Percentiles rank a stretch among this genome's conserved stretches.
Evolutionary conservation across 2,113 vertebrate species (phyloP).

Genomic region (Conger conger): DNA sequence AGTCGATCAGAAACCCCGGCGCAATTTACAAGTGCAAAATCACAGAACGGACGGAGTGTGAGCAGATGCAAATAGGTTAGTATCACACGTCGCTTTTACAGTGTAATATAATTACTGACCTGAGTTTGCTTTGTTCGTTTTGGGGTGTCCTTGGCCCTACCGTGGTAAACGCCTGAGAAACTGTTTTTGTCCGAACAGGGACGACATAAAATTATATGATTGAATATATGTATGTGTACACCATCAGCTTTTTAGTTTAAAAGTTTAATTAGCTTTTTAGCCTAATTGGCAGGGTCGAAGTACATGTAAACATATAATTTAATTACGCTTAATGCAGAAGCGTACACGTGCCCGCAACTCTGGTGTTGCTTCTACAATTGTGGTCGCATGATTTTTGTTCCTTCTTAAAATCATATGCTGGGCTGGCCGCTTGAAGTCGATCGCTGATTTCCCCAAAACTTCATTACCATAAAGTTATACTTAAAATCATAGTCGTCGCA

Average conservation of each 20-base stretch:
- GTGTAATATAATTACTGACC: background rate
- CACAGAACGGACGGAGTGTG: constrained; percentile 52
- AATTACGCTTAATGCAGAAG: background rate
- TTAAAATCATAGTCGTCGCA: background rate
- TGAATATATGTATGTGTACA: background rate
- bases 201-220: background rate
- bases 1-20: constrained; percentile 71
- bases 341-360: background rate
- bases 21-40: constrained; percentile 81
- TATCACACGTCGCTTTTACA: constrained; percentile 1
- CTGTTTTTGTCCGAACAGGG: background rate
- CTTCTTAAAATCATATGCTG: background rate
- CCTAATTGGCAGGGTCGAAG: background rate
- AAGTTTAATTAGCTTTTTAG: too few relatives aligned
- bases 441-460: background rate
- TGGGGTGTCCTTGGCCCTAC: background rate
- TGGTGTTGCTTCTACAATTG: background rate
- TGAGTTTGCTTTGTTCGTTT: background rate
- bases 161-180: background rate
- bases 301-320: background rate
- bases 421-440: background rate
- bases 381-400: background rate
- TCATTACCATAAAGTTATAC: background rate
- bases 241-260: background rate
- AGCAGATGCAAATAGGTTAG: constrained; percentile 75